Percentiles rank a stretch among this genome's conserved stretches.
phyloP scores from a whole-genome alignment of 2,113 vertebrate species.

The Girardinichthys multiradiatus region DNA sequence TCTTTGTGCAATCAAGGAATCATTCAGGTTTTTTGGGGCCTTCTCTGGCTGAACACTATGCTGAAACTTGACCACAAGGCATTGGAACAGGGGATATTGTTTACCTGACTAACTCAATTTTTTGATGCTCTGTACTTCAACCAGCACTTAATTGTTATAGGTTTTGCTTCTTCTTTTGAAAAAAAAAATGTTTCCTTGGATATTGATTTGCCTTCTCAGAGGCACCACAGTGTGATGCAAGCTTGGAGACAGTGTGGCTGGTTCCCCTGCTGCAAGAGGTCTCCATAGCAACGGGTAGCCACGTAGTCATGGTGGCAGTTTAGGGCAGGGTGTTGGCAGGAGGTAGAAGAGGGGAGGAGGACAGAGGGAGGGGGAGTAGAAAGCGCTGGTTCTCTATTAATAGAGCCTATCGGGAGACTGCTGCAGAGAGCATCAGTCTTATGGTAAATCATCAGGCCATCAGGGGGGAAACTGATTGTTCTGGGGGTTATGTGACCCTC shows the following conservation, averaged over 20 bases:
- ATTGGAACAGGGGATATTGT: neutral
- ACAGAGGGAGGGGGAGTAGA: slow-evolving; percentile 1
- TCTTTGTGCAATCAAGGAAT: slow-evolving; percentile 20
- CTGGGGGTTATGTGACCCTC: neutral
- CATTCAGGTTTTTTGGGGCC: slow-evolving; percentile 1
- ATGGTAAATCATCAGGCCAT: slow-evolving; percentile 35
- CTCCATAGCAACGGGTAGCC: slow-evolving; percentile 71
- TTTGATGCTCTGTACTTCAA: neutral
- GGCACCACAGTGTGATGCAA: slow-evolving; percentile 57
- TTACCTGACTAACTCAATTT: neutral
- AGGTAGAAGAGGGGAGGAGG: neutral
- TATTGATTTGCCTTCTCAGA: slow-evolving; percentile 56
- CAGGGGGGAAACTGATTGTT: slow-evolving; percentile 18
- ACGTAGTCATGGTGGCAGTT: slow-evolving; percentile 54
- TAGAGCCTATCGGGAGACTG: slow-evolving; percentile 67
- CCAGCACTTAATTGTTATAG: neutral
- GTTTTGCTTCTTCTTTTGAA: neutral
- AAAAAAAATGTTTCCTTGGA: slow-evolving; percentile 19
- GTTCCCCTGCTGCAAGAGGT: slow-evolving; percentile 58
- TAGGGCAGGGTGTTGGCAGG: slow-evolving; percentile 49
- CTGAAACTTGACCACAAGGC: neutral
- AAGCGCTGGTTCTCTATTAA: slow-evolving; percentile 65
- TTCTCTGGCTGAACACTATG: neutral
- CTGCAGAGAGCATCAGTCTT: slow-evolving; percentile 55
- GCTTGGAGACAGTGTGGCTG: slow-evolving; percentile 33